phyloP scores from a whole-genome alignment of 35 echinoderm and acorn worm genomes.

The Eucidaris tribuloides region DNA sequence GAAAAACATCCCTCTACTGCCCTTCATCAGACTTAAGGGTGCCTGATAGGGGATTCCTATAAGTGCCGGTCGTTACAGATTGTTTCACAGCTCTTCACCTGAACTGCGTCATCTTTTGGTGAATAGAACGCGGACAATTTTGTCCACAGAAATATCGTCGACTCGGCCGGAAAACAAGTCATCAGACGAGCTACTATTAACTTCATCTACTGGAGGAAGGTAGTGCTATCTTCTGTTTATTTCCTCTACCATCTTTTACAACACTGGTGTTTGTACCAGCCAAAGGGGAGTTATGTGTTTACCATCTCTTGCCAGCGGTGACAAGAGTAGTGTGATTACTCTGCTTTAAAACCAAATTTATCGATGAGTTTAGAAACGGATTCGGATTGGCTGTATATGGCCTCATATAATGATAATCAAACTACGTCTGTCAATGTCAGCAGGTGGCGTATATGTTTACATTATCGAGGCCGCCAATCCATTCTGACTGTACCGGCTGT shows the following conservation, averaged over 20 bases:
- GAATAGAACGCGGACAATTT: background rate
- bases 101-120: background rate
- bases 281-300: background rate
- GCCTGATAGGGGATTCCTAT: no score
- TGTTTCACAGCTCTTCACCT: background rate
- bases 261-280: conserved; percentile 33
- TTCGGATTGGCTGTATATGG: conserved; percentile 9
- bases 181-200: background rate
- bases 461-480: background rate
- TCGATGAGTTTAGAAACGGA: background rate
- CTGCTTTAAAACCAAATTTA: background rate
- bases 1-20: no score
- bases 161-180: no score
- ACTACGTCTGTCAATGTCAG: no score
- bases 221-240: background rate
- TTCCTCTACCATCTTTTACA: background rate
- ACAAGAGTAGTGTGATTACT: background rate
- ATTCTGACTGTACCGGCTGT: conserved; percentile 24
- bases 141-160: background rate
- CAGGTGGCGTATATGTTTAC: background rate
- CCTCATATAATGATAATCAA: no score
- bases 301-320: background rate
- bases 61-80: no score
- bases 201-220: background rate
- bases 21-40: no score